phyloP scores from a whole-genome alignment of 2,888 invertebrate species.

The Lymantria monacha region DNA sequence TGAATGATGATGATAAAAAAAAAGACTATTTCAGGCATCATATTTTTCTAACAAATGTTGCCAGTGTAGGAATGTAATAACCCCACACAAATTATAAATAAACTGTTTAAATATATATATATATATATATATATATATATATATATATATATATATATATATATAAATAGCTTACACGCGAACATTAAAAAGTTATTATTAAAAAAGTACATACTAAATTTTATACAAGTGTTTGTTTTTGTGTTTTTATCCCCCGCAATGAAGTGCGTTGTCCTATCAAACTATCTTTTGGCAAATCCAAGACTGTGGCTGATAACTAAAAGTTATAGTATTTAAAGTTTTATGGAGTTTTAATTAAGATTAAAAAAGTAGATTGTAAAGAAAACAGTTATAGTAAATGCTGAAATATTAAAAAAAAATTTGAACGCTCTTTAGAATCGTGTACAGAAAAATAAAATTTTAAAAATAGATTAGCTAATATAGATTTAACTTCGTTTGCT shows the following conservation, averaged over 20 bases:
- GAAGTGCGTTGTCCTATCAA: slow-evolving; percentile 39
- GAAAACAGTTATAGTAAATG: no score
- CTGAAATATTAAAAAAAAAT: no score
- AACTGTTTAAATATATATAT: not conserved
- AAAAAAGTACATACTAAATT: slow-evolving; percentile 46
- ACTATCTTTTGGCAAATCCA: slow-evolving; percentile 24
- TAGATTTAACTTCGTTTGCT: no score
- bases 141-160: not conserved
- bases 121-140: not conserved
- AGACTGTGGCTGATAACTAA: not conserved
- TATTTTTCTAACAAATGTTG: not conserved
- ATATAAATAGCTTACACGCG: slow-evolving; percentile 25
- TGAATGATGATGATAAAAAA: not conserved
- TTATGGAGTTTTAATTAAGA: no score
- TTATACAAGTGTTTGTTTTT: slow-evolving; percentile 46
- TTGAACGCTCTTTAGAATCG: no score
- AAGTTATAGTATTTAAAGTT: no score
- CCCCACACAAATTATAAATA: not conserved
- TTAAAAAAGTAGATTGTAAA: no score
- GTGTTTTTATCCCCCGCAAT: slow-evolving; percentile 41
- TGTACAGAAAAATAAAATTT: no score
- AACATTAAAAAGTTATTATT: slow-evolving; percentile 22
- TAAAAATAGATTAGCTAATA: no score
- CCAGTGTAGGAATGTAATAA: not conserved
- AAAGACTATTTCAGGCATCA: not conserved